phyloP scores from a whole-genome alignment of 2,113 vertebrate genomes.

The Indri indri region DNA sequence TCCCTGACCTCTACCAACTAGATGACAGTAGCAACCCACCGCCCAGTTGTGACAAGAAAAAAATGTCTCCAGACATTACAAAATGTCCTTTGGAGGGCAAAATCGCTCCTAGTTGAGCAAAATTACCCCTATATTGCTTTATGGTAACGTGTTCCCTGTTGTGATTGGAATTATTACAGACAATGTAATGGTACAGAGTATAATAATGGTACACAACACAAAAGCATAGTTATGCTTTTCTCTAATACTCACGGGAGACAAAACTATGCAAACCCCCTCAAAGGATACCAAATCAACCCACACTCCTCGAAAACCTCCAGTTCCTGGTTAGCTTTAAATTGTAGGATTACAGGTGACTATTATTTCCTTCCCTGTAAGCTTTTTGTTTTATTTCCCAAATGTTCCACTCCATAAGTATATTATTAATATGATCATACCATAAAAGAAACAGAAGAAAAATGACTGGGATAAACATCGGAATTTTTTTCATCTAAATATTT shows the following conservation, averaged over 20 bases:
- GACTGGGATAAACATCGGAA: neutral
- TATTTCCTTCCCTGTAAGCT: neutral
- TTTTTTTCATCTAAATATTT: neutral
- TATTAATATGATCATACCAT: neutral
- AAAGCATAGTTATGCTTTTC: neutral
- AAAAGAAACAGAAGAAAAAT: constrained; percentile 1
- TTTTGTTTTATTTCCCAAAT: neutral
- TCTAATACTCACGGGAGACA: neutral
- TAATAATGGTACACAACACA: neutral
- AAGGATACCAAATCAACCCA: neutral
- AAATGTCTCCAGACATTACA: neutral
- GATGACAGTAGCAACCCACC: neutral
- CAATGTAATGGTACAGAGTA: neutral
- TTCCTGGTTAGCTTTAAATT: neutral
- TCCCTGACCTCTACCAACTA: neutral
- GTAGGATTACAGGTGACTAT: neutral
- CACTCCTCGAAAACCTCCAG: neutral
- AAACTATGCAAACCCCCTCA: neutral
- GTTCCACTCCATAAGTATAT: neutral
- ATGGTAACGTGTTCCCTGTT: neutral
- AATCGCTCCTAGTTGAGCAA: neutral
- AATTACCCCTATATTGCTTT: neutral
- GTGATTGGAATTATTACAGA: neutral
- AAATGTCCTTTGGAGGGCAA: neutral
- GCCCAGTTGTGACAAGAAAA: neutral